These are phyloP conservation scores for Coptodon bakossiorum DNA, from an alignment of 2,113 vertebrate species.

Conservation along the genomic window DNA sequence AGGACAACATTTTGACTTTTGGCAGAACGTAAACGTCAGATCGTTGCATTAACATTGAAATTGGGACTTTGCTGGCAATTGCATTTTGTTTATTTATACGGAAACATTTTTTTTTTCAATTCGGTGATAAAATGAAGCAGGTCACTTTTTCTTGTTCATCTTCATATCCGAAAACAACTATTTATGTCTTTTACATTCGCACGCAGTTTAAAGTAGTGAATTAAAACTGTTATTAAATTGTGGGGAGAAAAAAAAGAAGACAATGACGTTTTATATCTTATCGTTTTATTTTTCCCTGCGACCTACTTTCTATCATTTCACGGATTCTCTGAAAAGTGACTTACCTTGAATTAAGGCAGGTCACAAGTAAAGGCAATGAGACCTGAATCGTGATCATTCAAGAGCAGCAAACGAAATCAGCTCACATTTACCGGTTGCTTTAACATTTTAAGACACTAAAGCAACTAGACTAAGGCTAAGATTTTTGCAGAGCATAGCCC, in stretches of 20 bases:
- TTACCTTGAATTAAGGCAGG: slow-evolving; percentile 40
- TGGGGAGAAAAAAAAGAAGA: neutral
- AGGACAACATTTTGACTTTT: neutral
- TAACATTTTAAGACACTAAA: neutral
- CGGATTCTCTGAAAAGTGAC: slow-evolving; percentile 11
- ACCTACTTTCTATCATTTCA: neutral
- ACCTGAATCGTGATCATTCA: neutral
- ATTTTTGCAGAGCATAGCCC: neutral
- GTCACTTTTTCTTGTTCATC: slow-evolving; percentile 3
- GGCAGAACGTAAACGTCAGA: neutral
- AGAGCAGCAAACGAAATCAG: neutral
- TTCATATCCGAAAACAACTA: neutral
- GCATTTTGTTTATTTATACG: neutral
- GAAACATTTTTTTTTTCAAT: neutral
- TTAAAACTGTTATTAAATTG: neutral
- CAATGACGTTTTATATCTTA: neutral
- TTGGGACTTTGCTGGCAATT: neutral
- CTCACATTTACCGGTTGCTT: neutral
- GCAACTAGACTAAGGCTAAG: neutral
- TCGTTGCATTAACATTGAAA: neutral
- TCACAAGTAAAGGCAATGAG: neutral
- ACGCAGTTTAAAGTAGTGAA: neutral
- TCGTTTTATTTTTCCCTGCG: neutral
- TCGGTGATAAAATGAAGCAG: neutral
- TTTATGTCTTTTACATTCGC: neutral